Base-by-base conservation (phyloP, 2,797 vertebrate genomes). In the Ctenopoma kingsleyae region DNA sequence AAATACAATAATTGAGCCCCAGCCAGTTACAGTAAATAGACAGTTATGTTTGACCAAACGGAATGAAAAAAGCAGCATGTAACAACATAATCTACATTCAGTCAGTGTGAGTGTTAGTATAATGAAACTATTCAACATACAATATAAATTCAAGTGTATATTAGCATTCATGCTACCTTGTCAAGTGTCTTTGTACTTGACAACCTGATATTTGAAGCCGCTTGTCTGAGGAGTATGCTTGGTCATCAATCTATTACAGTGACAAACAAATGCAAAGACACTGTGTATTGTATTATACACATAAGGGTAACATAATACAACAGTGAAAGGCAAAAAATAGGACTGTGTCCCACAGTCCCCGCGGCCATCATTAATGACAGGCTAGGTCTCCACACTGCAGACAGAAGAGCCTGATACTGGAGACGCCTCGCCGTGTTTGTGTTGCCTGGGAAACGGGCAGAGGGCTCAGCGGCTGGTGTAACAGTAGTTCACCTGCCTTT, bases 401-500 rank as follows among this genome's bases (percentile, higher is more conserved):
- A 84, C 78, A 20, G 76, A 75, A 48, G 66, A 82, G 72, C 72
- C 57, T 82, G 93, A 94, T 90, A 94, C 90, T 75, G 80, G 93
- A 95, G 92, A 94, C 82, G 74, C 67, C 69, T 83, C 50, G 51
- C 74, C 76, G 83, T 91, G 92, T 91, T 91, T 84, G 74, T 10
- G 92, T 95, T 92, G 71, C 90, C 87, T 0, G 3, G 91, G 91
- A 78, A 90, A 93, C 91, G 15, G 71, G 62, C 57, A 59, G 70
- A 76, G 78, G 75, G 77, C 83, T 73, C 49, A n/a, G 83, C 50
- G 57, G 71, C 83, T 64, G 41, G 64, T 78, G 76, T 70, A 81
- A 82, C 83, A 88, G 56, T 57, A 74, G 79, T 81, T 86, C 80
- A 87, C 81, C 84, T 83, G 86, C 67, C 60, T 74, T 35, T 74